Evolutionary conservation across 2,888 invertebrate genomes (phyloP), one percentile per base, ranked within the genome.

Genomic region (Ganaspis brasiliensis): DNA sequence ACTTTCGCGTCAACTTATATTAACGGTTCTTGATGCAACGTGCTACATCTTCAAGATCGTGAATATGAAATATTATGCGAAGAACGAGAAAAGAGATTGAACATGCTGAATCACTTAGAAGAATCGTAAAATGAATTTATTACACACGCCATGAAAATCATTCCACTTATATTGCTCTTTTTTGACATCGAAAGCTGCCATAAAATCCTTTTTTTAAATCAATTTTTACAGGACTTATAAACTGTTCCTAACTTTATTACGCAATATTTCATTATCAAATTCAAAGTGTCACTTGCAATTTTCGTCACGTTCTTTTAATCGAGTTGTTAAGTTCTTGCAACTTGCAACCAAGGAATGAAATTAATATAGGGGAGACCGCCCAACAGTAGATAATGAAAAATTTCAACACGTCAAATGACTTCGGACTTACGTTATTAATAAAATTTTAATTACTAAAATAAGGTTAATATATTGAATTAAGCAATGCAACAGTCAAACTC

Each of bases 81-180:
- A 40, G 8, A 45, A 67, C 21, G 21, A 67, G 40, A 45, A 45
- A 67, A 14, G 67, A 24, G 67, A 67, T 21, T 0, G 67, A 45
- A 67, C 67, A 67, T 67, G 40, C 45, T 14, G 24, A 67, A 67
- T 67, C 40, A 67, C 67, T 67, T 67, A 40, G 37, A 63, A 37
- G 21, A 63, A 40, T 45, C 37, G 24, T 67, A 45, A 67, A 67
- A 61, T 16, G 12, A 19, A 63, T 63, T 63, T 63, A 63, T 63
- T 14, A 45, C 24, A 63, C 19, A 21, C 37, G 24, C 40, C 21
- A 24, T 19, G 12, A 21, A 40, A 45, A 45, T 3, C 40, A 14
- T 24, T 24, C 24, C n/a, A n/a, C n/a, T 24, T 6, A 14, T 26
- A 31, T 52, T 26, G n/a, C 16, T 40, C 40, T 67, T 12, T 21